Evolutionary conservation across 2,888 invertebrate species (phyloP).

Genomic region (Trichogramma evanescens): DNA sequence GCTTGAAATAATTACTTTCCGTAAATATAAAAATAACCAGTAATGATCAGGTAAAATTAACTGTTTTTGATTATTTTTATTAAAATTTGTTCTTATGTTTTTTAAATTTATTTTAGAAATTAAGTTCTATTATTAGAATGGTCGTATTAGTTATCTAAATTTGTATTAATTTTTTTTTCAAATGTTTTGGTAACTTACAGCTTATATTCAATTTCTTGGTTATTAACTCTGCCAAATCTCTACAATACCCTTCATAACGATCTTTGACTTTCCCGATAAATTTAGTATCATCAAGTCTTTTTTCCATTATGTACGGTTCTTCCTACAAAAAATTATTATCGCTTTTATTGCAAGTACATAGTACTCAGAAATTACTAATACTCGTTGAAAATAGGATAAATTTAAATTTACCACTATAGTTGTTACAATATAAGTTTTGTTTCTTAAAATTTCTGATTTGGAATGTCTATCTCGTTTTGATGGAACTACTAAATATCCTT

Average conservation of each 20-base stretch:
- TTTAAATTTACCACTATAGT: constrained; percentile 60
- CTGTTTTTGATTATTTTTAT: neutral
- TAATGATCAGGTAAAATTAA: neutral
- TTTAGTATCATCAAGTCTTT: constrained; percentile 59
- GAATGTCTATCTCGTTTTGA: constrained; percentile 70
- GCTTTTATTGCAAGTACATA: neutral
- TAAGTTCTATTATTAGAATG: neutral
- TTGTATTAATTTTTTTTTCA: neutral
- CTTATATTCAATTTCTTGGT: constrained; percentile 74
- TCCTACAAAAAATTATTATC: constrained; percentile 52
- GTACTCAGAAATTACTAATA: neutral
- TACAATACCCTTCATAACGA: constrained; percentile 83
- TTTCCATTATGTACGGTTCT: constrained; percentile 81
- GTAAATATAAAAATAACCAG: neutral
- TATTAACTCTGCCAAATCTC: constrained; percentile 80
- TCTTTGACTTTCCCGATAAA: constrained; percentile 61
- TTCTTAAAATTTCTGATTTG: constrained; percentile 66
- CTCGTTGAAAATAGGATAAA: neutral
- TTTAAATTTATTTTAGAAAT: neutral
- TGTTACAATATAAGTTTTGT: constrained; percentile 81
- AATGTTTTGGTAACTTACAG: constrained; percentile 58
- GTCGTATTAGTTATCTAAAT: neutral
- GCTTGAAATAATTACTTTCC: neutral
- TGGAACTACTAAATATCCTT: constrained; percentile 66
- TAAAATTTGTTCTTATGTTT: neutral